Base-by-base conservation (phyloP, 2,797 vertebrate genomes). In the Oreonectes daqikongensis region DNA sequence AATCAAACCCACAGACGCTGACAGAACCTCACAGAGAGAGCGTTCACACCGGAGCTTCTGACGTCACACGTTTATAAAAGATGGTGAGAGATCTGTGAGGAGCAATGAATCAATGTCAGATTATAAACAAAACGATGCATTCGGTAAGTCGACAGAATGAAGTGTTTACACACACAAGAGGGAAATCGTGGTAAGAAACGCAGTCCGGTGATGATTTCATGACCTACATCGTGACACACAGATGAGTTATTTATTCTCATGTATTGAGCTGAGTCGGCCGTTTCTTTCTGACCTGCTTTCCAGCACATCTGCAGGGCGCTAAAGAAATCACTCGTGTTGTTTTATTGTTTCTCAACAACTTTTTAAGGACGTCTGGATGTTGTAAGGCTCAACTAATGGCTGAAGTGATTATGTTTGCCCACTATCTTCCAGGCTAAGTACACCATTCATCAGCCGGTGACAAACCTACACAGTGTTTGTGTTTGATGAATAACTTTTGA, bases 401-500 rank as follows among this genome's bases (percentile, higher is more conserved):
- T 59, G 53, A 38, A 18, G 74, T 69, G 74, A 76, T 83, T 81
- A 68, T 61, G 67, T 55, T 71, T 42, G 22, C 73, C 61, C 50
- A 35, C 72, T 75, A 69, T 83, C 76, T 77, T 63, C 22, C 57
- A 42, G 18, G 52, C 40, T 65, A 77, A 63, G 79, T 77, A 28
- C 22, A 53, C 73, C 18, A 84, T 81, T 79, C 52, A 84, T 84
- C 79, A 84, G 52, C 35, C 42, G 2, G 12, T 65, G 42, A 68
- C 79, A 79, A 61, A 70, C 69, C 66, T 72, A 72, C 77, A 77
- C 61, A 68, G 72, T 79, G 60, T 73, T 67, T 14, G 10, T 17
- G 59, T 72, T 73, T 84, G 79, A 84, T 82, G 20, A 80, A 84
- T 80, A 81, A 79, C 72, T 81, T 55, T 44, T 30, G 79, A 76